Evolutionary conservation across 1,140 invertebrate genomes (phyloP).

Genomic region (Brachionus asplanchnoidis): DNA sequence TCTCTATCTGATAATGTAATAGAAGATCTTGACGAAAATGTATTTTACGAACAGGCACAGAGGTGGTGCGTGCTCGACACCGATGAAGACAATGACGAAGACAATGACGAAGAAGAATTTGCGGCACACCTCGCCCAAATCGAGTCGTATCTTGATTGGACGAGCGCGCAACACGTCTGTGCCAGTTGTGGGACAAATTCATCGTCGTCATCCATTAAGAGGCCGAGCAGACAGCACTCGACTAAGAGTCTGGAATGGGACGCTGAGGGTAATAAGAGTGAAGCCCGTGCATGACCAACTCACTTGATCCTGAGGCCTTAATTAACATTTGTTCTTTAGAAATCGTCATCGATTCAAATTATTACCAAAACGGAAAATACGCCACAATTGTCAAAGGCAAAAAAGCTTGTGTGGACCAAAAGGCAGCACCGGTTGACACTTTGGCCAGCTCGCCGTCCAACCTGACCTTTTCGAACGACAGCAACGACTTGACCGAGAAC

Average conservation of each 20-base stretch:
- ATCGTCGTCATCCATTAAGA: not conserved
- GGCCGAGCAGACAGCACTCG: not conserved
- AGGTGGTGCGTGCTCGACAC: not conserved
- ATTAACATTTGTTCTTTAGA: not conserved
- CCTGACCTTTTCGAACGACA: slow-evolving; percentile 17
- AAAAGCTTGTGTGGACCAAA: not conserved
- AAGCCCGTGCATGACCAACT: not conserved
- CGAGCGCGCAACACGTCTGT: not conserved
- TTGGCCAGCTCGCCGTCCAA: not conserved
- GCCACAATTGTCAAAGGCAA: not conserved
- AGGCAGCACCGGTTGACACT: not conserved
- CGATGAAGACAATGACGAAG: not conserved
- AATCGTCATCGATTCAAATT: not conserved
- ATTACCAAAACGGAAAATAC: not conserved
- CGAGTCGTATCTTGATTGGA: not conserved
- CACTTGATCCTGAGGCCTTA: not conserved
- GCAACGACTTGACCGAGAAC: not conserved
- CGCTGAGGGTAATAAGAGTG: not conserved
- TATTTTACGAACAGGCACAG: not conserved
- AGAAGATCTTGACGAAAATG: slow-evolving; percentile 38
- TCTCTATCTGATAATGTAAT: slow-evolving; percentile 12
- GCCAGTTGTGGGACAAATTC: not conserved
- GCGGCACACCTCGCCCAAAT: not conserved
- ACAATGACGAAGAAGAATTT: not conserved
- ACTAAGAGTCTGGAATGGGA: slow-evolving; percentile 22